Conservation (phyloP, 2,113 vertebrate species). For the Macaca mulatta region DNA sequence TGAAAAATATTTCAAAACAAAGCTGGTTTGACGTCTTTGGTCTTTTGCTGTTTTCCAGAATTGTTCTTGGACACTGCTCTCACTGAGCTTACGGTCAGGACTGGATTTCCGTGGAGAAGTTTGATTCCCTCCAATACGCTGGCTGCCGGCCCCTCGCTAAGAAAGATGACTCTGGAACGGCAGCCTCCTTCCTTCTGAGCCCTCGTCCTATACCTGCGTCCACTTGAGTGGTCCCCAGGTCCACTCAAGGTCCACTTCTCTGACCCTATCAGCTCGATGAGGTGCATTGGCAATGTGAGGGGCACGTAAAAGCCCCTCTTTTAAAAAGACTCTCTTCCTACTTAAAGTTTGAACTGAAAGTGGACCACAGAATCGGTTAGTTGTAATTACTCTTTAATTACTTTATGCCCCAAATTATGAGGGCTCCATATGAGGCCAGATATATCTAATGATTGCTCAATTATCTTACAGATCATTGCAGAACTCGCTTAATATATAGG, state of each 20-base stretch:
- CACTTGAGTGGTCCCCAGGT: not conserved
- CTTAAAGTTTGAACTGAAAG: not conserved
- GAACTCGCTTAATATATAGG: not conserved
- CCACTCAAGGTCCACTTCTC: not conserved
- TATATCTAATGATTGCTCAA: not conserved
- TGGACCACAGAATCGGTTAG: not conserved
- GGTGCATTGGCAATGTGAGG: no score
- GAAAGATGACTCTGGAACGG: not conserved
- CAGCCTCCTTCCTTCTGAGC: not conserved
- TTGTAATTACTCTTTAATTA: not conserved
- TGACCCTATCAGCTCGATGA: not conserved
- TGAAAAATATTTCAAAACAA: not conserved
- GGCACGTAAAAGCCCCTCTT: not conserved
- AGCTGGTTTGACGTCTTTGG: not conserved
- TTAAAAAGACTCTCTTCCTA: not conserved
- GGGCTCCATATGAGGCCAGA: not conserved
- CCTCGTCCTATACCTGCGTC: fast-evolving
- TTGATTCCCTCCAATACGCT: not conserved
- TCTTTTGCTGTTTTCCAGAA: not conserved
- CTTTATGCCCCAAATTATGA: not conserved
- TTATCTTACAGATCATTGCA: not conserved
- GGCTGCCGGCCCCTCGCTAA: not conserved
- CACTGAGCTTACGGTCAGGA: not conserved
- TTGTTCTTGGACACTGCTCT: not conserved
- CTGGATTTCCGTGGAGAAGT: not conserved